Evolutionary conservation across 1,140 invertebrate genomes (phyloP), one percentile per base, ranked within the genome.

Genomic region (Solenopsis invicta): DNA sequence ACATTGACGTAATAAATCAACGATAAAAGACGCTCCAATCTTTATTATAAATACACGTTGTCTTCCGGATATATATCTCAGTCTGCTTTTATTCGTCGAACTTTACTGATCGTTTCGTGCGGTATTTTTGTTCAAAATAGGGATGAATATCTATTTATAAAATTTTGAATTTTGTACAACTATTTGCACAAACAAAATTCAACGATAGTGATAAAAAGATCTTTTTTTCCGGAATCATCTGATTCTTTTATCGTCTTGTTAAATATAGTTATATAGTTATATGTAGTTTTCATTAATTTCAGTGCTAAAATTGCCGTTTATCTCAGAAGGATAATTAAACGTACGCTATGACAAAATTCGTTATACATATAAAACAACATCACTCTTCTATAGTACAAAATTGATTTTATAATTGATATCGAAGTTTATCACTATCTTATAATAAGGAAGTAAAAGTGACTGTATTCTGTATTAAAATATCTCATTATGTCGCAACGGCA

Each of bases 1-100:
- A n/a, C 54, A 52, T n/a, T 6, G 12, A 21, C 13, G 13, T 9
- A 56, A n/a, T 6, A 56, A n/a, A 56, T 80, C 54, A 21, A 62
- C 64, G 56, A 37, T 16, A 29, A 8, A 41, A 86, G 71, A 78
- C 50, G 21, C 34, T 18, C 85, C 29, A 56, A 86, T 92, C 92
- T 92, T 80, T 89, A 90, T 75, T 89, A 71, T 87, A 78, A 89
- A 88, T 92, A 89, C 85, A 71, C 61, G 72, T 77, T 87, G 45
- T 66, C 81, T 90, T 76, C 72, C 84, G 61, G 4, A 12, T 48
- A 18, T 59, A 78, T 56, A n/a, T 5, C 6, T 34, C 91, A 93
- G 92, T 93, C 75, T 89, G 85, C 71, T 86, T 87, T 85, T 88
- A 81, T 56, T 90, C 90, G 89, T 87, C 41, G 41, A 41, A 41